Base-by-base conservation (phyloP, 1,140 invertebrate species). In the Cotesia typhae region DNA sequence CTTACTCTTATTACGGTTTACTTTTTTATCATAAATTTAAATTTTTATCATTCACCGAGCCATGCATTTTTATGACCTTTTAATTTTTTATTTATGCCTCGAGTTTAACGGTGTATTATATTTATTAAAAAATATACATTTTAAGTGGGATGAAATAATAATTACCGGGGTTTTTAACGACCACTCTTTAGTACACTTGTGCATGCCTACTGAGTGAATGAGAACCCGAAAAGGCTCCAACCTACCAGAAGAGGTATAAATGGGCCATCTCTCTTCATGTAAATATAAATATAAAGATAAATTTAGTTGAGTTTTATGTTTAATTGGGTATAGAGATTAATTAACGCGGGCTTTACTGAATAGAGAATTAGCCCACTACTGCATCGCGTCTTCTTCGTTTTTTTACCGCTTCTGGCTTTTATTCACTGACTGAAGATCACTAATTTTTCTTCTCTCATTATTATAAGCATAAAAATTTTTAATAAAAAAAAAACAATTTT, bases 241-340 rank as follows among this genome's bases (percentile, higher is more conserved):
- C 35, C 37, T 12, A 28, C 28, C 28, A 28, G 2, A 1, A 28
- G 28, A 28, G 76, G 75, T 80, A 80, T 80, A 76, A 80, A 80
- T 74, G 77, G 74, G 70, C 74, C 76, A 76, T 80, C 75, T 74
- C 78, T 77, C 17, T 14, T 55, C 14, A 14, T 14, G n/a, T 55
- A 59, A 28, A 17, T 17, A 20, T 59, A 59, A 7, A 59, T 59
- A 17, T 41, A 41, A 5, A 7, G 4, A 41, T 41, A 41, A 5
- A 41, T 41, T 7, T 41, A 47, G 28, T 47, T 9, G 0, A 47
- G 41, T 9, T 47, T 4, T 47, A 78, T 77, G 74, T 75, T 80
- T 80, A 82, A 82, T 80, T 80, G 76, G 77, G 76, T 80, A 76
- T 79, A 78, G 77, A 79, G 77, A 80, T 82, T 82, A 78, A 82